These are phyloP conservation scores for Perizoma affinitatum DNA, from an alignment of 2,888 invertebrate genomes.

Conservation along the genomic window DNA sequence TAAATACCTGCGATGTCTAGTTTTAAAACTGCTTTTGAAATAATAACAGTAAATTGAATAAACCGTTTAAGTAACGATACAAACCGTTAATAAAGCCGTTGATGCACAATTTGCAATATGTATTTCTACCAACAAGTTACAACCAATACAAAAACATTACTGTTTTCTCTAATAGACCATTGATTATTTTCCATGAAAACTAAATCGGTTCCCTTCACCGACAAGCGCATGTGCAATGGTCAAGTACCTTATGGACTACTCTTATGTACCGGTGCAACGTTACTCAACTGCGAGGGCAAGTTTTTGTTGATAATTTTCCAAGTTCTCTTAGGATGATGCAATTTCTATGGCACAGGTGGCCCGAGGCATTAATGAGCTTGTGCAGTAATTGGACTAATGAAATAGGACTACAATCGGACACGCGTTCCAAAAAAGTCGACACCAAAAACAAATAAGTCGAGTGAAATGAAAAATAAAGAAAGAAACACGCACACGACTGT, in stretches of 20 bases:
- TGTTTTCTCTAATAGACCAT: constrained; percentile 11
- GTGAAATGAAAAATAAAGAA: no score
- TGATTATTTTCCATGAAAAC: constrained; percentile 26
- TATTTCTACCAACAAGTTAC: constrained; percentile 1
- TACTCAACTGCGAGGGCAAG: constrained; percentile 17
- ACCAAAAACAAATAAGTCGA: no score
- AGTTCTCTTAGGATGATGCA: constrained; percentile 14
- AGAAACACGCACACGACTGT: no score
- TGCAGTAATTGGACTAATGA: constrained; percentile 4
- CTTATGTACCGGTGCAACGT: constrained; percentile 19
- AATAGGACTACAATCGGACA: not conserved
- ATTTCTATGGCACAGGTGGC: constrained; percentile 20
- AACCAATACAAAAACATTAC: constrained; percentile 13
- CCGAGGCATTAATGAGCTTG: constrained; percentile 9
- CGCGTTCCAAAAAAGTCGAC: no score
- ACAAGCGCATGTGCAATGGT: constrained; percentile 17
- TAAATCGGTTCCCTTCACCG: constrained; percentile 23
- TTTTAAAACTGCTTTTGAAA: not conserved
- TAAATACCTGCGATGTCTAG: no score
- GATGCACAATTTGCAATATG: constrained; percentile 1
- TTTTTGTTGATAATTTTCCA: constrained; percentile 37
- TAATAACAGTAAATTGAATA: not conserved
- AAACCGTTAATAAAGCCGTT: constrained; percentile 10
- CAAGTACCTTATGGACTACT: constrained; percentile 9
- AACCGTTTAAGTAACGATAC: not conserved